phyloP scores from a whole-genome alignment of 2,113 vertebrate genomes.

The Seriola aureovittata region DNA sequence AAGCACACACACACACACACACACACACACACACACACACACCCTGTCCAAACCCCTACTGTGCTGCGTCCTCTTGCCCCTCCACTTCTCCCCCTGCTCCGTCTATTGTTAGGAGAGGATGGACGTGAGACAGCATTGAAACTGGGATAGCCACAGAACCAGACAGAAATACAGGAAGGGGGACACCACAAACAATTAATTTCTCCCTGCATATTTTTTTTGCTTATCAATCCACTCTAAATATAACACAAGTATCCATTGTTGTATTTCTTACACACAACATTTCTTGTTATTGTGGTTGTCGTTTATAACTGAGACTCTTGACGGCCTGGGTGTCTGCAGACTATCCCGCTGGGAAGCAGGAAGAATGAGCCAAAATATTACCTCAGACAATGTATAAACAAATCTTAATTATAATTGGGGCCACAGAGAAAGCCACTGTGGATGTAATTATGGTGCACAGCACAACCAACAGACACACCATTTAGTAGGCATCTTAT shows the following conservation, averaged over 20 bases:
- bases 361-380: conserved; percentile 63
- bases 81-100: conserved; percentile 13
- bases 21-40: conserved; percentile 11
- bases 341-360: conserved; percentile 53
- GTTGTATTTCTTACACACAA: conserved; percentile 59
- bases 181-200: conserved; percentile 75
- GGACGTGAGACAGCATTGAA: conserved; percentile 72
- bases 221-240: conserved; percentile 74
- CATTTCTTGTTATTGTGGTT: conserved; percentile 74
- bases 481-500: conserved; percentile 44
- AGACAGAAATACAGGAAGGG: conserved; percentile 73
- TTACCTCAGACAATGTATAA: conserved; percentile 65
- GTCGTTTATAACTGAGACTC: conserved; percentile 45
- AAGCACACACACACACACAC: not conserved
- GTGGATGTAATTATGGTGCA: conserved; percentile 64
- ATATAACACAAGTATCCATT: conserved; percentile 73
- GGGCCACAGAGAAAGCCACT: conserved; percentile 42
- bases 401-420: conserved; percentile 70
- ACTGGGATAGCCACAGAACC: conserved; percentile 63
- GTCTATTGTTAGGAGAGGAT: conserved; percentile 78
- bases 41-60: conserved; percentile 37
- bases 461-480: conserved; percentile 48
- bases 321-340: conserved; percentile 50
- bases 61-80: conserved; percentile 31
- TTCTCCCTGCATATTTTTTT: conserved; percentile 49